Base-by-base conservation (phyloP, 1,140 invertebrate genomes). In the Rhysida immarginata region DNA sequence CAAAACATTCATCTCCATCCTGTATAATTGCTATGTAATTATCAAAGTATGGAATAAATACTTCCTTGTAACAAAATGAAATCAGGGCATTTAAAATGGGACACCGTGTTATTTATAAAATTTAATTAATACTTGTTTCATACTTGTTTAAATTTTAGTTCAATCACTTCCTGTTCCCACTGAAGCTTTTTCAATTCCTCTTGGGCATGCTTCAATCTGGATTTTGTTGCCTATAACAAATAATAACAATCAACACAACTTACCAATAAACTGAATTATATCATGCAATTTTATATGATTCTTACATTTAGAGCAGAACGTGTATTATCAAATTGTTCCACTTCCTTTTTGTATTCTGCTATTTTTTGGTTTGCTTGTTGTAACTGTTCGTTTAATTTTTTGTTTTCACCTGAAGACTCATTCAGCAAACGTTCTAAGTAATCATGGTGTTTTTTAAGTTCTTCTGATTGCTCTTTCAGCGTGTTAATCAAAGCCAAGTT, bases 381-480 rank as follows among this genome's bases (percentile, higher is more conserved):
- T 3, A 89, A 66, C 0, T 86, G 85, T 56, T 80, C 78, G 3
- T 71, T 71, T 23, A 90, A 70, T 60, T 78, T 78, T 62, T 82
- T 83, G 62, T 87, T 84, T 66, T 91, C 86, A 1, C 67, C 71
- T 0, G 75, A 76, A 1, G 81, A 68, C 65, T 83, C 76, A 42
- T 72, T 68, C 57, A 82, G 74, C 65, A 82, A 76, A 61, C 81
- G 82, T 57, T 77, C 75, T 69, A 87, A 81, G 60, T 83, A 69
- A 66, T 90, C 85, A 62, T 89, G 83, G 53, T 83, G 80, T 64
- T 81, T 83, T 63, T 86, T 83, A 70, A 87, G 78, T 13, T 81
- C 77, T 65, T 89, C 84, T 69, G 92, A 81, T 78, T 95, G 84
- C 66, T 87, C 83, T 77, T 85, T 89, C 29, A 90, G 70, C 63